Evolutionary conservation across 2,113 vertebrate species (phyloP), one percentile per base, ranked within the genome.

Genomic region (Larimichthys polyactis): DNA sequence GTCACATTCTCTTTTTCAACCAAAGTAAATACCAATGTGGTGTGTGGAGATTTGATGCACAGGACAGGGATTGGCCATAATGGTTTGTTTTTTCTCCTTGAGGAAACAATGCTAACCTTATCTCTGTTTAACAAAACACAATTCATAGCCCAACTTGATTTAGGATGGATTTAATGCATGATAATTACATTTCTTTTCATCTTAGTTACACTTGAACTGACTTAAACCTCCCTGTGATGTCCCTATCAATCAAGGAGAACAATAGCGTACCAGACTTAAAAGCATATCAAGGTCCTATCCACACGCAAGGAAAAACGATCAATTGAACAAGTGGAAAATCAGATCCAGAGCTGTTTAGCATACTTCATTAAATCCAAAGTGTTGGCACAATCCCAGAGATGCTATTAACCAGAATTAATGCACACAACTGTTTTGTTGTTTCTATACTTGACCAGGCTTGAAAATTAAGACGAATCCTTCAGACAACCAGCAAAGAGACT

Each of bases 341-440:
- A 60, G 32, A 79, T 71, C 15, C 40, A 44, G 49, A 68, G 36
- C 24, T 5, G 2, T 32, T 70, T 12, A 58, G 20, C 27, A 70
- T 2, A 4, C 65, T 54, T 81, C 19, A 71, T 81, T 86, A 78
- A 77, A 60, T 58, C 52, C 20, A 58, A 22, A 79, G 19, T 2
- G 43, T 49, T 64, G 65, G 10, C 49, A 22, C 2, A 0, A 44
- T 78, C 17, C 67, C 55, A 57, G 16, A 32, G 22, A 55, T n/a
- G 36, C 55, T 62, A 59, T 66, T 59, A 65, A 44, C 29, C 27
- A 17, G 11, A 44, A 59, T 27, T 27, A 9, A 70, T 17, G 24
- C 15, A 40, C 8, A 24, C 43, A 49, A 16, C 16, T 16, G 10
- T 12, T 60, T 57, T 62, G 19, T 66, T 60, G 14, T 19, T 4